Evolutionary conservation across 2,797 vertebrate species (phyloP).

Genomic region (Schizopygopsis malacanthus): DNA sequence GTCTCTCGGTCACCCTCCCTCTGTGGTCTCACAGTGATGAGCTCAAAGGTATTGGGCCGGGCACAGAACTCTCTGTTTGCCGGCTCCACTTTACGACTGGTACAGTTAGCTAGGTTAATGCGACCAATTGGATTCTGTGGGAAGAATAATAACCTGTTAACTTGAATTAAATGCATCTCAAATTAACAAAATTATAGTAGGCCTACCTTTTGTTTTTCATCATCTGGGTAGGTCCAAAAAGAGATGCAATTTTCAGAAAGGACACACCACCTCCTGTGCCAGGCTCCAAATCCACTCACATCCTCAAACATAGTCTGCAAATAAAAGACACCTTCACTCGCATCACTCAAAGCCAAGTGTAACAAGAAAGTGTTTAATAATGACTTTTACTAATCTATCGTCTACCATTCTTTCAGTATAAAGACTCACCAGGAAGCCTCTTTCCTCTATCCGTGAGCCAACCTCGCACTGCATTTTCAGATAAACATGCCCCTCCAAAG

Average conservation of each 20-base stretch:
- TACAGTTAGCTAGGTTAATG: constrained; percentile 92
- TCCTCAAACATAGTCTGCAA: constrained; percentile 97
- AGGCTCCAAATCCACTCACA: constrained; percentile 95
- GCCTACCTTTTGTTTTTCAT: constrained; percentile 92
- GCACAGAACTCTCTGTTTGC: constrained; percentile 96
- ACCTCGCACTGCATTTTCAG: constrained; percentile 93
- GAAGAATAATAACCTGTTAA: not conserved
- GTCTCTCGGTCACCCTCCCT: constrained; percentile 92
- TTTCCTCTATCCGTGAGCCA: constrained; percentile 87
- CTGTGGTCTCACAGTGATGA: constrained; percentile 91
- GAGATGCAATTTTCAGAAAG: constrained; percentile 93
- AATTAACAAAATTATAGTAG: not conserved
- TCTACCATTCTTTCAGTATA: not conserved
- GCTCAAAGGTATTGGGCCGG: constrained; percentile 92
- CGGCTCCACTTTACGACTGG: constrained; percentile 88
- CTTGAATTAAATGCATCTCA: not conserved
- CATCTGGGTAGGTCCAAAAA: constrained; percentile 98
- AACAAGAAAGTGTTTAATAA: not conserved
- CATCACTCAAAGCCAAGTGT: not conserved
- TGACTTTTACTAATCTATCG: not conserved
- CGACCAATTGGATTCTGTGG: constrained; percentile 88
- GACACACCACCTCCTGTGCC: constrained; percentile 96
- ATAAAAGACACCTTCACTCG: not conserved
- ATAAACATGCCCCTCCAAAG: constrained; percentile 93
- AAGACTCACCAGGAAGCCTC: constrained; percentile 89